Percentiles rank a stretch among this genome's conserved stretches.
phyloP scores from a whole-genome alignment of 1,140 invertebrate species.

The Megathymus violae region DNA sequence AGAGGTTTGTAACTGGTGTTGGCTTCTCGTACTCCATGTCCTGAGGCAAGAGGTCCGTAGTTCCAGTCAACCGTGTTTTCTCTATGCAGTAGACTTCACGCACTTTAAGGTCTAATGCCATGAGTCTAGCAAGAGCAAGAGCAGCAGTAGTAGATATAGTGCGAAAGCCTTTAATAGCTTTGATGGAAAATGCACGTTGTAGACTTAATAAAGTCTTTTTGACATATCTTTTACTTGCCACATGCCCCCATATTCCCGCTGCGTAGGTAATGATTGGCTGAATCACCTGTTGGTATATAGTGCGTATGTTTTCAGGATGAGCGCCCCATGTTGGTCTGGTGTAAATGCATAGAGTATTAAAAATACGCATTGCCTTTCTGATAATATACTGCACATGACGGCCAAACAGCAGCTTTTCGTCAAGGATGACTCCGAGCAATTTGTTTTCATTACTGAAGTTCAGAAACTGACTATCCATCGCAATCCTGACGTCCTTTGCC shows the following conservation, averaged over 20 bases:
- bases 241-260: constrained; percentile 19
- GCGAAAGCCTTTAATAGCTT: constrained; percentile 7
- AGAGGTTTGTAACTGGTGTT: neutral
- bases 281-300: constrained; percentile 29
- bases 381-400: constrained; percentile 25
- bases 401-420: constrained; percentile 31
- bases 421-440: constrained; percentile 38
- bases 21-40: neutral
- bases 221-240: neutral
- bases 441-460: constrained; percentile 17
- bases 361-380: constrained; percentile 33
- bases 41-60: neutral
- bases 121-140: constrained; percentile 5
- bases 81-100: neutral
- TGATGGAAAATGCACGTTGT: constrained; percentile 27
- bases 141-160: constrained; percentile 8
- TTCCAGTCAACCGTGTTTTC: neutral
- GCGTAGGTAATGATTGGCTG: constrained; percentile 21
- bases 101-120: constrained; percentile 11
- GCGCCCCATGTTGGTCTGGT: constrained; percentile 40
- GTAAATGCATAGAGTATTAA: constrained; percentile 32
- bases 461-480: neutral
- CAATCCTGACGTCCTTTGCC: constrained; percentile 11
- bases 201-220: neutral
- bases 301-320: constrained; percentile 38